Evolutionary conservation across 2,888 invertebrate genomes (phyloP).

Genomic region (Synergus gifuensis): DNA sequence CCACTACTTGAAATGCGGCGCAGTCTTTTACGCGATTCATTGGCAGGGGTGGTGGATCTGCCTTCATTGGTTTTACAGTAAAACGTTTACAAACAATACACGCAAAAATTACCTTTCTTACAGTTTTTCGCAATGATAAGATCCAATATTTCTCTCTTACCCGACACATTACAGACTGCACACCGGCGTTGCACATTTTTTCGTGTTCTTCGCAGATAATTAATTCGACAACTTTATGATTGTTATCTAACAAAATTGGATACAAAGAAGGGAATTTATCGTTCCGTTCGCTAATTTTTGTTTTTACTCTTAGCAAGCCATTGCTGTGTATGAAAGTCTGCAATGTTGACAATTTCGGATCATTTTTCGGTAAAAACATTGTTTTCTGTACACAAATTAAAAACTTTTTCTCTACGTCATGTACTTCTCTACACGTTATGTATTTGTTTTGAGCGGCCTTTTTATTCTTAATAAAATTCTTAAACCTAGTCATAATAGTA

Average conservation of each 20-base stretch:
- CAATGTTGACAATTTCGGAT: slow-evolving; percentile 24
- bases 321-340: slow-evolving; percentile 14
- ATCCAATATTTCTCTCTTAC: slow-evolving; percentile 50
- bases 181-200: slow-evolving; percentile 47
- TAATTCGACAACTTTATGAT: slow-evolving; percentile 1
- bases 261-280: slow-evolving; percentile 40
- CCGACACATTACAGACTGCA: slow-evolving; percentile 42
- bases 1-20: slow-evolving; percentile 64
- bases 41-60: slow-evolving; percentile 60
- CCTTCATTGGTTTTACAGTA: slow-evolving; percentile 50
- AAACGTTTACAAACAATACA: slow-evolving; percentile 53
- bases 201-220: slow-evolving; percentile 42
- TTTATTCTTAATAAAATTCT: slow-evolving; percentile 24
- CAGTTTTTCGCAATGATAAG: slow-evolving; percentile 43
- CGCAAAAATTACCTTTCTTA: slow-evolving; percentile 40
- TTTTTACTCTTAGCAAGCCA: slow-evolving; percentile 47
- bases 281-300: slow-evolving; percentile 43
- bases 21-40: slow-evolving; percentile 62
- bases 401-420: not conserved
- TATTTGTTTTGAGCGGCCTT: slow-evolving; percentile 19
- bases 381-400: slow-evolving; percentile 4
- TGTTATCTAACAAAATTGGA: slow-evolving; percentile 16
- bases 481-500: slow-evolving; percentile 41
- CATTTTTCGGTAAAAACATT: slow-evolving; percentile 37
- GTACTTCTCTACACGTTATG: not conserved